Percentiles rank a stretch among this genome's conserved stretches.
Evolutionary conservation across 1,140 invertebrate species (phyloP).

Genomic region (Eupristina koningsbergeri): DNA sequence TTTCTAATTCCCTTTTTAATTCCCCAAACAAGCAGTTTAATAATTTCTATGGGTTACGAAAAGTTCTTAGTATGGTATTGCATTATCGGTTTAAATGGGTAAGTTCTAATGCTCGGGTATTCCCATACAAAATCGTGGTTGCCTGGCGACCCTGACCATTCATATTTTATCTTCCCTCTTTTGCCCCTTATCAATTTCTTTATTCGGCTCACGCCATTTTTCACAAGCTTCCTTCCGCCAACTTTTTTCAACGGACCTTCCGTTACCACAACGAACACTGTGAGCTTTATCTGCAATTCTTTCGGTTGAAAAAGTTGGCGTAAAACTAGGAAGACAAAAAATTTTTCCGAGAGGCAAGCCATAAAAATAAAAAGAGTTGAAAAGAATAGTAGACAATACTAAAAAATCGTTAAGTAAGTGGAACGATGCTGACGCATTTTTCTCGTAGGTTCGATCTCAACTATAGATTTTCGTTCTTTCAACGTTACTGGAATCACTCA

Average conservation of each 20-base stretch:
- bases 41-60: too few species aligned
- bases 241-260: constrained; percentile 35
- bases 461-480: too few species aligned
- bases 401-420: constrained; percentile 42
- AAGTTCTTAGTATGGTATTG: too few species aligned
- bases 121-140: constrained; percentile 17
- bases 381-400: constrained; percentile 42
- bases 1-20: too few species aligned
- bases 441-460: too few species aligned
- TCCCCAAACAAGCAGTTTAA: too few species aligned
- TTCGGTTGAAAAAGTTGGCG: constrained; percentile 32
- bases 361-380: constrained; percentile 43
- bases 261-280: constrained; percentile 33
- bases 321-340: constrained; percentile 33
- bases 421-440: not conserved
- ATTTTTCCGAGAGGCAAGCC: not conserved
- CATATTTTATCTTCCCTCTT: constrained; percentile 61
- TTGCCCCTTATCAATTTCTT: constrained; percentile 65
- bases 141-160: constrained; percentile 53
- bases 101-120: not conserved
- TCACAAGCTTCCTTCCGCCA: constrained; percentile 52
- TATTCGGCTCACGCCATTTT: constrained; percentile 57
- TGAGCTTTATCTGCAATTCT: constrained; percentile 41
- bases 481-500: too few species aligned
- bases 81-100: not conserved